Percentiles rank a stretch among this genome's conserved stretches.
phyloP scores from a whole-genome alignment of 2,797 vertebrate species.

The Thaleichthys pacificus region DNA sequence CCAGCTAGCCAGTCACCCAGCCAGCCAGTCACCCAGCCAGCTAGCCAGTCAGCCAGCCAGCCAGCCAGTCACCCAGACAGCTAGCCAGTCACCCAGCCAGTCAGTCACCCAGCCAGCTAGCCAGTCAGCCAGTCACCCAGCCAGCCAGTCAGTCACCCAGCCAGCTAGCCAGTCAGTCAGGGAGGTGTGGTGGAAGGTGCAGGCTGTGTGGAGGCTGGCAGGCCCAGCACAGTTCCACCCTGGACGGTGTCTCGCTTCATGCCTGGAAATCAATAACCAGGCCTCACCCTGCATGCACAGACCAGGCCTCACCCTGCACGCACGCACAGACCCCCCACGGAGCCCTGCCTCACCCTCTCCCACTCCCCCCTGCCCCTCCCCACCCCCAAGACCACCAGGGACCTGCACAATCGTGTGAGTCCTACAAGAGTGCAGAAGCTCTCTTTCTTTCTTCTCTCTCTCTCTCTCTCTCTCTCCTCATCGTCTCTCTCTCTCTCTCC shows the following conservation, averaged over 20 bases:
- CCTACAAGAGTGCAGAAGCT: slow-evolving; percentile 16
- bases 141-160: no score
- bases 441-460: no score
- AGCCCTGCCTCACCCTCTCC: background rate
- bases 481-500: slow-evolving; percentile 8
- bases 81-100: no score
- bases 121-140: no score
- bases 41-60: no score
- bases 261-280: slow-evolving; percentile 76
- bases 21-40: no score
- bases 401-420: slow-evolving; percentile 28
- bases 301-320: slow-evolving; percentile 60
- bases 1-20: no score
- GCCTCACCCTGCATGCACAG: no score
- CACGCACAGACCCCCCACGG: slow-evolving; percentile 71
- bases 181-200: slow-evolving; percentile 48
- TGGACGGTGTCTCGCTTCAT: slow-evolving; percentile 61
- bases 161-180: no score
- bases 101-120: no score
- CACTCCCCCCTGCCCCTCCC: slow-evolving; percentile 11
- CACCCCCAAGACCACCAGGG: slow-evolving; percentile 38
- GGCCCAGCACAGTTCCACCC: slow-evolving; percentile 56
- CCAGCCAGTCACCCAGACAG: no score
- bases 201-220: slow-evolving; percentile 63
- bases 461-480: background rate